These are phyloP conservation scores for Macropus fuliginosus DNA, from an alignment of 2,797 vertebrate genomes.

Conservation along the genomic window DNA sequence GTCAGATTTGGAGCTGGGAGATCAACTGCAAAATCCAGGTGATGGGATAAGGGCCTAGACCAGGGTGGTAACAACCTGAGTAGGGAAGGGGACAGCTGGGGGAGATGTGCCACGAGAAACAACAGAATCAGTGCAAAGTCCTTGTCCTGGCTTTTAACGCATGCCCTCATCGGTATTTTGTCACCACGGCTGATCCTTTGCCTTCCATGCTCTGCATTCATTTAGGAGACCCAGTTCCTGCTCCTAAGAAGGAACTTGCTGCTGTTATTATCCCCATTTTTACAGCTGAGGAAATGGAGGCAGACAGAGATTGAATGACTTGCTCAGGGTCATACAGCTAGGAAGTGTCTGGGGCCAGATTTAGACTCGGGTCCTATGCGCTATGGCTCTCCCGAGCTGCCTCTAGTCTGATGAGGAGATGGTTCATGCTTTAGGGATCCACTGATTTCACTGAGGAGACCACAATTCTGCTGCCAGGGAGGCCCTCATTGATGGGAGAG, in stretches of 20 bases:
- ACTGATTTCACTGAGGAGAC: not conserved
- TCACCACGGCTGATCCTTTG: not conserved
- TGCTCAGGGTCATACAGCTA: not conserved
- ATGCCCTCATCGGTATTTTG: not conserved
- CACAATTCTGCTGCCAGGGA: not conserved
- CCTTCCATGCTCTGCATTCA: not conserved
- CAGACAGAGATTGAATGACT: not conserved
- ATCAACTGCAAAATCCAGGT: not conserved
- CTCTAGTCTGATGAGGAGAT: not conserved
- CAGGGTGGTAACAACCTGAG: not conserved
- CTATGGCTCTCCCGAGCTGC: not conserved
- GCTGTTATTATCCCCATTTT: not conserved
- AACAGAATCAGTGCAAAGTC: not conserved
- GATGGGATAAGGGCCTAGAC: not conserved
- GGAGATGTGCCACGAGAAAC: not conserved
- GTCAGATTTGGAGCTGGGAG: not conserved
- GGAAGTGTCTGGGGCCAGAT: not conserved
- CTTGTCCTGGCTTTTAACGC: not conserved
- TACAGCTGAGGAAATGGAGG: not conserved
- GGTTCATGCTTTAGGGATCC: not conserved
- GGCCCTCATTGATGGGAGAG: not conserved
- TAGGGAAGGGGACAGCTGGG: not conserved
- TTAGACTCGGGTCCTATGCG: not conserved
- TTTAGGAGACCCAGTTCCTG: not conserved
- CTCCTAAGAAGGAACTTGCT: not conserved